phyloP scores from a whole-genome alignment of 2,888 invertebrate genomes.

The Erebia epiphron region DNA sequence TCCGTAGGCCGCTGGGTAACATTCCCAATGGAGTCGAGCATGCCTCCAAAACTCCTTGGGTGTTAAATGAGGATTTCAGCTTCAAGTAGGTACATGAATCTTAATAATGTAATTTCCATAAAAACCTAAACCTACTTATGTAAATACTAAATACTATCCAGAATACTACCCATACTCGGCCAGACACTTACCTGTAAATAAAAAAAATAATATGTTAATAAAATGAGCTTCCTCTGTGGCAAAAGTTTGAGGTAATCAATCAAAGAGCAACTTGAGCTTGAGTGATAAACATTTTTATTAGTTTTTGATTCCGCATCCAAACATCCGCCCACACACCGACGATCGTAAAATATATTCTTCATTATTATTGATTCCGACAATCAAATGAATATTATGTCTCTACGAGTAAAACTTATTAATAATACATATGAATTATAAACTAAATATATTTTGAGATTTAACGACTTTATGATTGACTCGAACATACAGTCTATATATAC shows the following conservation, averaged over 20 bases:
- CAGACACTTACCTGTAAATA: slow-evolving; percentile 9
- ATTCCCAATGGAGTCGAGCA: too few relatives aligned
- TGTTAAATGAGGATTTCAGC: too few relatives aligned
- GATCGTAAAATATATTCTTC: neutral
- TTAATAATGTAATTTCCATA: too few relatives aligned
- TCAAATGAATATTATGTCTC: neutral
- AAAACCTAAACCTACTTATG: neutral
- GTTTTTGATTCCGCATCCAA: slow-evolving; percentile 1
- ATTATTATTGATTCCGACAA: slow-evolving; percentile 4
- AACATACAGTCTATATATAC: too few relatives aligned
- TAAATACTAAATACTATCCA: neutral
- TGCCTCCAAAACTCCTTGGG: too few relatives aligned
- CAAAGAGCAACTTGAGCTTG: neutral
- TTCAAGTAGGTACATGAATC: too few relatives aligned
- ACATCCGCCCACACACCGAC: slow-evolving; percentile 10
- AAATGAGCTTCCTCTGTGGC: slow-evolving; percentile 3
- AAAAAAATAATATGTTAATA: neutral
- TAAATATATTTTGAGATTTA: neutral
- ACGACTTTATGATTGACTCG: neutral
- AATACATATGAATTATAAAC: neutral
- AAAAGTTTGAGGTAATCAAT: slow-evolving; percentile 2
- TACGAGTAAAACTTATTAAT: neutral
- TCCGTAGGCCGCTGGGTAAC: too few relatives aligned
- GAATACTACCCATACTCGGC: neutral
- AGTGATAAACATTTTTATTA: slow-evolving; percentile 6